Conservation (phyloP, 2,888 invertebrate genomes). For the Julus scandinavius region DNA sequence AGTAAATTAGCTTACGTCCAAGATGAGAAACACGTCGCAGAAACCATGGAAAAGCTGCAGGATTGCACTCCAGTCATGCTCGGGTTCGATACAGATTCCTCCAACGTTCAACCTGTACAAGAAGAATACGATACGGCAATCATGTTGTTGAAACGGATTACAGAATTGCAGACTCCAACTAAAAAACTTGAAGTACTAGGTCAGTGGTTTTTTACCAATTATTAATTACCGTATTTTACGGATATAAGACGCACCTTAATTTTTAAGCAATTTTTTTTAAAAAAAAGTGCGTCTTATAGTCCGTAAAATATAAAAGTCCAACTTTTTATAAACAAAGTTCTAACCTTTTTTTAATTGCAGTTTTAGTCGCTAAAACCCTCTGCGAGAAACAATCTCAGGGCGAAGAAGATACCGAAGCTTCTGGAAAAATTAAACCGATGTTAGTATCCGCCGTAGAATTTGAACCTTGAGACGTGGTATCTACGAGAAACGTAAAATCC, state of each 20-base stretch:
- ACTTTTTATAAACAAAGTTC: neutral
- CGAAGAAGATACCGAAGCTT: neutral
- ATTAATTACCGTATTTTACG: neutral
- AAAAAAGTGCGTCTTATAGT: too few species aligned
- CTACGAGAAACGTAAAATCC: too few species aligned
- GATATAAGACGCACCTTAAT: too few species aligned
- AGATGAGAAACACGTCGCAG: slow-evolving; percentile 40
- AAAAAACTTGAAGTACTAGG: slow-evolving; percentile 56
- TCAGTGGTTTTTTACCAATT: neutral
- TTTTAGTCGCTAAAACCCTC: slow-evolving; percentile 48
- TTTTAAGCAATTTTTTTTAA: too few species aligned
- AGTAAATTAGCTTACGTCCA: slow-evolving; percentile 47
- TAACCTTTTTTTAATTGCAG: neutral
- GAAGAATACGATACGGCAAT: slow-evolving; percentile 36
- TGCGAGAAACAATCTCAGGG: neutral
- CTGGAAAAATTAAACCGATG: neutral
- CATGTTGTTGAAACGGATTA: slow-evolving; percentile 13
- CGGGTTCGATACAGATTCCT: slow-evolving; percentile 33
- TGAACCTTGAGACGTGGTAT: neutral
- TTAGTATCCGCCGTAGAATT: neutral
- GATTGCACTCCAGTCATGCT: slow-evolving; percentile 48
- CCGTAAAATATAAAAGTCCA: neutral
- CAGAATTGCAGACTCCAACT: slow-evolving; percentile 31
- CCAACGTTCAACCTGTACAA: neutral
- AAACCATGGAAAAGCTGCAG: slow-evolving; percentile 47